Evolutionary conservation across 2,888 invertebrate genomes (phyloP).

Genomic region (Drosophila lutescens): DNA sequence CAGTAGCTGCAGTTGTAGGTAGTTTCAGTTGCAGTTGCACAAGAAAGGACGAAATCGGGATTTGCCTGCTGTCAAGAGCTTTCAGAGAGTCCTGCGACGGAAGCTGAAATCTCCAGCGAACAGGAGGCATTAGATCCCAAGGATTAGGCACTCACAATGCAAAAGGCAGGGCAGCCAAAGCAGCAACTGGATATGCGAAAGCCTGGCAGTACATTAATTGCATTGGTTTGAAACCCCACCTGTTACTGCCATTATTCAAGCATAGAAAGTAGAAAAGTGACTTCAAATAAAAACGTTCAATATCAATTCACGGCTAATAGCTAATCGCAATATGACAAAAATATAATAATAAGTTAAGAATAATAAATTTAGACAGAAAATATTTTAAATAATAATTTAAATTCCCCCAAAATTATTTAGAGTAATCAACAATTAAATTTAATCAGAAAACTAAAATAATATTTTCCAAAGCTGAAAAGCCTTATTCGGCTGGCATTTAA

Average conservation of each 20-base stretch:
- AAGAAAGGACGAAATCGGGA: conserved; percentile 31
- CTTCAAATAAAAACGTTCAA: not conserved
- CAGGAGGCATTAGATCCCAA: conserved; percentile 11
- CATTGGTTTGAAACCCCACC: not conserved
- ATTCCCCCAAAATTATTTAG: not conserved
- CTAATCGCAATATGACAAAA: not conserved
- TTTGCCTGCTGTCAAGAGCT: conserved; percentile 34
- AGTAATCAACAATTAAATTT: not conserved
- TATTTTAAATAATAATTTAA: not conserved
- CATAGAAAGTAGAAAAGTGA: too few relatives aligned
- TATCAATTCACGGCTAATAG: not conserved
- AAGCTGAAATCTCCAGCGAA: conserved; percentile 18
- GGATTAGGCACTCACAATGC: conserved; percentile 22
- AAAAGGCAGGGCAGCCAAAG: not conserved
- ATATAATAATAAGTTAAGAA: not conserved
- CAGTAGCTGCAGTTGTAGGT: not conserved
- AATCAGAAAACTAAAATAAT: not conserved
- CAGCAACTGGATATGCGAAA: conserved; percentile 3
- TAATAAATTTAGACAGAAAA: too few relatives aligned
- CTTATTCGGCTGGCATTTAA: not conserved
- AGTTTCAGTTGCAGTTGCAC: conserved; percentile 1
- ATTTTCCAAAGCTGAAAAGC: not conserved
- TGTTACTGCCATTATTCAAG: too few relatives aligned
- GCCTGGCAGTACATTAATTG: conserved; percentile 13
- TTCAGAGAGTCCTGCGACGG: conserved; percentile 13